Percentiles rank a stretch among this genome's conserved stretches.
These are phyloP conservation scores for Gopherus flavomarginatus DNA, from an alignment of 2,113 vertebrate genomes.

Conservation along the genomic window DNA sequence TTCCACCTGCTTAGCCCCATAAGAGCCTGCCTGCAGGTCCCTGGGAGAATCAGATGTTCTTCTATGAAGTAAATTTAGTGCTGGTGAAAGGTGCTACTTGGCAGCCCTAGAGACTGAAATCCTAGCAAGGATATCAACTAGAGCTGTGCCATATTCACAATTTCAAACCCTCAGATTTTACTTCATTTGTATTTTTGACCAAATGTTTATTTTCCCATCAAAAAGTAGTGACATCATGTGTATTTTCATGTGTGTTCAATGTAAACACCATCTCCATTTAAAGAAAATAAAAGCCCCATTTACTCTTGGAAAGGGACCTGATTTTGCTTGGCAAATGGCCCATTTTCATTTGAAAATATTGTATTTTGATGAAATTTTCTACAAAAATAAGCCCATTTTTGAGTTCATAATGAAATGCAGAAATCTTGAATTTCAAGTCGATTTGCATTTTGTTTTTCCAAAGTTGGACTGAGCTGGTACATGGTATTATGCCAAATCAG, in stretches of 20 bases:
- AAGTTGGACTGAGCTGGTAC: neutral
- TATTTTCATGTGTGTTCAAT: neutral
- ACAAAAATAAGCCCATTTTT: neutral
- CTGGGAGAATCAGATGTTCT: neutral
- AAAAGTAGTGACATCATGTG: neutral
- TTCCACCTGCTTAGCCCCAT: neutral
- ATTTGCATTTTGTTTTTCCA: slow-evolving; percentile 37
- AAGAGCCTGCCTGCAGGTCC: neutral
- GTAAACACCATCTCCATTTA: neutral
- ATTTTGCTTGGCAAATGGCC: neutral
- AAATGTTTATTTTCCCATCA: neutral
- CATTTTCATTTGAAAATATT: slow-evolving; percentile 41
- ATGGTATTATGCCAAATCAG: slow-evolving; percentile 29
- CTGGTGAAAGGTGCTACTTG: neutral
- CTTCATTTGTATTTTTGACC: neutral
- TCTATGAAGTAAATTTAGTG: neutral
- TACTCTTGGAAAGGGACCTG: neutral
- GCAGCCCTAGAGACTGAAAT: neutral
- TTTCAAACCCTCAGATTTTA: neutral
- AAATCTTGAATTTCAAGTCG: slow-evolving; percentile 22
- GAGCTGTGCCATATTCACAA: neutral
- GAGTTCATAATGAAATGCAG: neutral
- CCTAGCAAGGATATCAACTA: neutral
- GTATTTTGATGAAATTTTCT: slow-evolving; percentile 2
- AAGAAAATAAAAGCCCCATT: neutral